Percentiles rank a stretch among this genome's conserved stretches.
phyloP scores from a whole-genome alignment of 2,888 invertebrate genomes.

The Campopleginae sp. region DNA sequence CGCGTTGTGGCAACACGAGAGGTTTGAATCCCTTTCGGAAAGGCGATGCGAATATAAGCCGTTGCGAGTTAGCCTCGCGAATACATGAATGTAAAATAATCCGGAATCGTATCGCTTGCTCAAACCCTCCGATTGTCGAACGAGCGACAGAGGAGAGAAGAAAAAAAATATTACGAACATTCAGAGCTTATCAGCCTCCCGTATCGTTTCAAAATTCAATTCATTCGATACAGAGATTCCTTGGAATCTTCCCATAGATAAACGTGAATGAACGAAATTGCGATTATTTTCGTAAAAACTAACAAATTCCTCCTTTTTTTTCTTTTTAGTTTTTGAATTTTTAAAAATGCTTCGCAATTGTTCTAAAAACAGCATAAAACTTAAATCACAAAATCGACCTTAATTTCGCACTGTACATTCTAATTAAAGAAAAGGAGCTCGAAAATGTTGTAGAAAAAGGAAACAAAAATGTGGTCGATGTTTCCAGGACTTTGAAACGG shows the following conservation, averaged over 20 bases:
- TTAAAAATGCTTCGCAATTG: neutral
- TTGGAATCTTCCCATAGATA: neutral
- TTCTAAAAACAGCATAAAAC: neutral
- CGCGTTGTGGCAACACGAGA: constrained; percentile 25
- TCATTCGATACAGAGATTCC: constrained; percentile 3
- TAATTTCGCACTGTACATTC: neutral
- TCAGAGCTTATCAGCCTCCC: constrained; percentile 7
- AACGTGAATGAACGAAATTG: constrained; percentile 20
- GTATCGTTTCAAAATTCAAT: constrained; percentile 40
- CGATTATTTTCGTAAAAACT: no score
- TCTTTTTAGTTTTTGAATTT: constrained; percentile 18
- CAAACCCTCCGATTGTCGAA: constrained; percentile 1
- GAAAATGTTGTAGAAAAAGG: neutral
- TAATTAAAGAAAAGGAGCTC: neutral
- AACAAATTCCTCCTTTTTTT: no score
- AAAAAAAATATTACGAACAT: neutral
- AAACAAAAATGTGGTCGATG: constrained; percentile 37
- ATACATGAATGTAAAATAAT: constrained; percentile 62
- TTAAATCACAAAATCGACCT: neutral
- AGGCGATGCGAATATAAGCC: constrained; percentile 56
- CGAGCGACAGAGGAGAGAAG: neutral
- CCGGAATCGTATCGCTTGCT: constrained; percentile 54
- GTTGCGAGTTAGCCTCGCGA: constrained; percentile 47
- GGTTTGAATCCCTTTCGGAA: constrained; percentile 48
- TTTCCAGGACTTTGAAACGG: constrained; percentile 75